Percentiles rank a stretch among this genome's conserved stretches.
phyloP scores from a whole-genome alignment of 2,113 vertebrate species.

The Oncorhynchus nerka region DNA sequence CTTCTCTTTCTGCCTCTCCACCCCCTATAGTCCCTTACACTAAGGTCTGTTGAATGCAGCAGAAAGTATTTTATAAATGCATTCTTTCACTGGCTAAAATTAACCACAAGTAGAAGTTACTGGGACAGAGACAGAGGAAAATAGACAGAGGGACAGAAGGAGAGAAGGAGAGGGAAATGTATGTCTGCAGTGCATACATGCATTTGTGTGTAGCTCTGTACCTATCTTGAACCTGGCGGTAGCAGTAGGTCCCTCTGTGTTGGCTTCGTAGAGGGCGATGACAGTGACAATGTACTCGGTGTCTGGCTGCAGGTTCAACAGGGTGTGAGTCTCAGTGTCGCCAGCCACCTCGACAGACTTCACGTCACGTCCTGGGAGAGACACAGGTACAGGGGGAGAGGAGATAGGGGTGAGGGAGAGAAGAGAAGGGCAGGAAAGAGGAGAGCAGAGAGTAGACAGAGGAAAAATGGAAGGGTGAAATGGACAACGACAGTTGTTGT shows the following conservation, averaged over 20 bases:
- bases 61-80: too few relatives aligned
- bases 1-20: too few relatives aligned
- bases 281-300: conserved; percentile 85
- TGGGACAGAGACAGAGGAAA: too few relatives aligned
- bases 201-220: conserved; percentile 43
- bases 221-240: conserved; percentile 82
- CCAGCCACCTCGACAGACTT: conserved; percentile 78
- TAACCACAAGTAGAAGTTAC: too few relatives aligned
- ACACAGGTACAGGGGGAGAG: background rate
- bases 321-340: conserved; percentile 57
- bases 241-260: conserved; percentile 72
- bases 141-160: too few relatives aligned
- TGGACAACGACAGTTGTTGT: background rate
- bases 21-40: too few relatives aligned
- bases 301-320: conserved; percentile 76
- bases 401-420: background rate
- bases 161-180: too few relatives aligned
- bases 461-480: background rate
- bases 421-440: too few relatives aligned
- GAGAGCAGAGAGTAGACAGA: background rate
- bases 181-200: background rate
- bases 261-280: conserved; percentile 75
- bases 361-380: conserved; percentile 71
- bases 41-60: too few relatives aligned
- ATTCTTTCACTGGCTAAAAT: too few relatives aligned